Conservation (phyloP, 2,888 invertebrate species). For the Protophormia terraenovae region DNA sequence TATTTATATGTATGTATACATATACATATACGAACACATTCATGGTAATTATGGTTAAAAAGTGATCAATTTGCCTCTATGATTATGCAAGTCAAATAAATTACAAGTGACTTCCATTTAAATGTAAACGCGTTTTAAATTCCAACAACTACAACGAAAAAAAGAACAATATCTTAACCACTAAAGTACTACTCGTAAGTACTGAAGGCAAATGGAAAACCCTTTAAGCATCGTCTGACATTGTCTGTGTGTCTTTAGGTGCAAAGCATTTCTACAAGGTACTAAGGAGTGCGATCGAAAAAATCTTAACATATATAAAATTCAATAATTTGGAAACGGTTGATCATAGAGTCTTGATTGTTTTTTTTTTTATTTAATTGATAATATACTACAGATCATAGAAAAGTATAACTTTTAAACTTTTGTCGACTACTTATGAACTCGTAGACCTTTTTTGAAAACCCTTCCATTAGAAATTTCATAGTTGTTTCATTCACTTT, state of each 20-base stretch:
- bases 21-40: background rate
- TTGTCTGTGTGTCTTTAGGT: constrained; percentile 19
- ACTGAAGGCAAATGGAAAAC: constrained; percentile 36
- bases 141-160: constrained; percentile 16
- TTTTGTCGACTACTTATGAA: too few relatives aligned
- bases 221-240: constrained; percentile 48
- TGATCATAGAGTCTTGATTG: too few relatives aligned
- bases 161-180: background rate
- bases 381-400: too few relatives aligned
- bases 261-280: constrained; percentile 16
- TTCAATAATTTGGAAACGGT: too few relatives aligned
- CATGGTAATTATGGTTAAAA: constrained; percentile 53
- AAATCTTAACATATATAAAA: too few relatives aligned
- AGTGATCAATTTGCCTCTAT: constrained; percentile 59
- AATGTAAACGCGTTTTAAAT: constrained; percentile 22
- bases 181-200: constrained; percentile 8
- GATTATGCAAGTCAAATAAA: constrained; percentile 66
- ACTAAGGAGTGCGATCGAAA: too few relatives aligned
- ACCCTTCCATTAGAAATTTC: too few relatives aligned
- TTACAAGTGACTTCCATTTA: constrained; percentile 65
- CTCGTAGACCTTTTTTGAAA: too few relatives aligned
- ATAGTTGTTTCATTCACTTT: too few relatives aligned
- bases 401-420: too few relatives aligned
- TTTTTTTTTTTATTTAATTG: too few relatives aligned
- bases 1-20: background rate